Evolutionary conservation across 2,797 vertebrate genomes (phyloP), one percentile per base, ranked within the genome.

Genomic region (Fistularia commersonii): DNA sequence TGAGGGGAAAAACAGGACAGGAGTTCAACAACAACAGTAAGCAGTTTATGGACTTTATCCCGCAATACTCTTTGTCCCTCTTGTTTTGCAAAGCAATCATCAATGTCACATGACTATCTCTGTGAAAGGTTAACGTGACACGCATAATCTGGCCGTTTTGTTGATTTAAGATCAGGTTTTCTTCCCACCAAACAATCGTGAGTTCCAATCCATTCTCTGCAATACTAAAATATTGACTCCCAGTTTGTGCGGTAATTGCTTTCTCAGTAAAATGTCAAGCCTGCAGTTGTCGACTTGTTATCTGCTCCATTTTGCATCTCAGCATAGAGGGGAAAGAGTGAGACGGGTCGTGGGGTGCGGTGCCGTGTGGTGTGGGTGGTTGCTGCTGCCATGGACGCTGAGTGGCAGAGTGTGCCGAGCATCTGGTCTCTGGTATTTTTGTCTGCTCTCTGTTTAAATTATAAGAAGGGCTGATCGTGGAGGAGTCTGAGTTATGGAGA

Each of bases 371-470:
- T 23, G 23, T 2, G 23, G 23, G 23, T 23, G 23, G 23, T 23
- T 23, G 23, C 23, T 23, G 23, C 23, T 40, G 45, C 48, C 43
- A 55, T 53, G 39, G 47, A 37, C 49, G 44, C 54, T 8, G 33
- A 54, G 33, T 13, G 45, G 42, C 37, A 55, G 45, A 60, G 54
- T 12, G 34, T 41, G 39, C 50, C 14, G 45, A 76, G 68, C 77
- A 85, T 85, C 81, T 82, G 81, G 49, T 72, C 48, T 23, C 54
- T 70, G 56, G 15, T 83, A 71, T 72, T 83, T 83, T 57, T 1
- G 52, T 72, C 48, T 38, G 45, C 53, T 70, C 73, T 82, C 74
- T 80, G 73, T 73, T 85, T 80, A 74, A 77, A 84, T 86, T 82
- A 81, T 80, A 54, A 57, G 66, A 69, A 39, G 61, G 57, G 45